A percentile compares a stretch with the other conserved stretches of the same genome.
Conservation (phyloP, 64 coral and sea anemone genomes). For the Orbicella faveolata region DNA sequence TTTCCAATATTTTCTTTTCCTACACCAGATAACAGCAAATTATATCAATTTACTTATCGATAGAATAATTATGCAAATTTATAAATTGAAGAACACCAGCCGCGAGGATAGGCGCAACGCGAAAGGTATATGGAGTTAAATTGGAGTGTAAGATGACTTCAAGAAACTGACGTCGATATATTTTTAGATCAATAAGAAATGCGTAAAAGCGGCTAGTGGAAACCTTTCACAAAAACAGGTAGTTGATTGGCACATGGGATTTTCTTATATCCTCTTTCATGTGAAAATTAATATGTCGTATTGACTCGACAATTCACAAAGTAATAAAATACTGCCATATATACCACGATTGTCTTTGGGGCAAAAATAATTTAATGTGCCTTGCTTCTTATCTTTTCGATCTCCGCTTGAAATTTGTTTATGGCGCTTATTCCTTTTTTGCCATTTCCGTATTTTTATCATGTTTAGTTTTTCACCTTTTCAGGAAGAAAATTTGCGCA, state of each 20-base stretch:
- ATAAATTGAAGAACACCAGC: background rate
- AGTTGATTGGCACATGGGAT: background rate
- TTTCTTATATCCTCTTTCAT: background rate
- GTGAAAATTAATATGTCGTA: background rate
- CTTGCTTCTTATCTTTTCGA: background rate
- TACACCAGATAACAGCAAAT: background rate
- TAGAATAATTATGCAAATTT: slow-evolving; percentile 20
- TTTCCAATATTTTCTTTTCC: background rate
- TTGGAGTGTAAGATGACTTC: too few species aligned
- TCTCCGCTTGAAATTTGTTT: background rate
- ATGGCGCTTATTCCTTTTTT: too few species aligned
- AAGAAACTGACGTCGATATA: too few species aligned
- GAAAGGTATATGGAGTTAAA: background rate
- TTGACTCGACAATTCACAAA: background rate
- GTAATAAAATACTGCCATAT: slow-evolving; percentile 9
- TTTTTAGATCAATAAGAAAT: background rate
- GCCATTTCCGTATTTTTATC: too few species aligned
- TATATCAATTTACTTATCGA: background rate
- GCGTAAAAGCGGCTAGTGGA: background rate
- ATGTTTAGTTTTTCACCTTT: background rate
- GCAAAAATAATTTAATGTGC: background rate
- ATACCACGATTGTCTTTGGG: background rate
- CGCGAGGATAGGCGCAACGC: background rate
- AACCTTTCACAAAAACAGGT: background rate
- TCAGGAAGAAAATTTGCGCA: background rate